Percentiles rank a stretch among this genome's conserved stretches.
phyloP scores from a whole-genome alignment of 2,888 invertebrate species.

The Himalopsyche kuldschensis region DNA sequence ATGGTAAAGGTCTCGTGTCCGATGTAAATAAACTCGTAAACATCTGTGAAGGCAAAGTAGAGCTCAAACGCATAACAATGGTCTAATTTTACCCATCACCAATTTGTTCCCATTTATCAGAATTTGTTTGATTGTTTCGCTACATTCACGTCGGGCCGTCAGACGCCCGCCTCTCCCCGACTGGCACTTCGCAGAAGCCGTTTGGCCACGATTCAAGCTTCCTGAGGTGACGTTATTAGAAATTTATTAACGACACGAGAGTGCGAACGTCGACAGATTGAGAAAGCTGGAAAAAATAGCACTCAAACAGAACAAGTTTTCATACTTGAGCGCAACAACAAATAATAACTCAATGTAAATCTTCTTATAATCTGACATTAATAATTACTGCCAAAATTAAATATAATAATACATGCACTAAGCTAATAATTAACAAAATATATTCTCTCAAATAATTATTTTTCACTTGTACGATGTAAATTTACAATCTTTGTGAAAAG shows the following conservation, averaged over 20 bases:
- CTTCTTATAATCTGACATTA: too few species aligned
- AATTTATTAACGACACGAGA: background rate
- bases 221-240: background rate
- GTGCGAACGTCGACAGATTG: background rate
- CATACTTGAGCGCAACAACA: too few species aligned
- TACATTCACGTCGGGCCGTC: background rate
- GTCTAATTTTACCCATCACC: background rate
- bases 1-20: background rate
- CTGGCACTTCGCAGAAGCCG: background rate
- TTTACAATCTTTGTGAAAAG: too few species aligned
- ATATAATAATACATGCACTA: too few species aligned
- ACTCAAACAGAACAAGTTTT: too few species aligned
- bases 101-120: background rate
- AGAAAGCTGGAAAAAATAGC: background rate
- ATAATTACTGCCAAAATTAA: too few species aligned
- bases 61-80: background rate
- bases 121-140: background rate
- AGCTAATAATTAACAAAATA: too few species aligned
- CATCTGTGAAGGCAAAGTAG: background rate
- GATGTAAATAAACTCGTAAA: background rate
- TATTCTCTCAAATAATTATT: too few species aligned
- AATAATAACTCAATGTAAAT: too few species aligned
- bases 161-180: background rate
- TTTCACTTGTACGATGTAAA: too few species aligned
- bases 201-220: background rate